These are phyloP conservation scores for Drosophila persimilis DNA, from an alignment of 1,140 invertebrate species.

Conservation along the genomic window DNA sequence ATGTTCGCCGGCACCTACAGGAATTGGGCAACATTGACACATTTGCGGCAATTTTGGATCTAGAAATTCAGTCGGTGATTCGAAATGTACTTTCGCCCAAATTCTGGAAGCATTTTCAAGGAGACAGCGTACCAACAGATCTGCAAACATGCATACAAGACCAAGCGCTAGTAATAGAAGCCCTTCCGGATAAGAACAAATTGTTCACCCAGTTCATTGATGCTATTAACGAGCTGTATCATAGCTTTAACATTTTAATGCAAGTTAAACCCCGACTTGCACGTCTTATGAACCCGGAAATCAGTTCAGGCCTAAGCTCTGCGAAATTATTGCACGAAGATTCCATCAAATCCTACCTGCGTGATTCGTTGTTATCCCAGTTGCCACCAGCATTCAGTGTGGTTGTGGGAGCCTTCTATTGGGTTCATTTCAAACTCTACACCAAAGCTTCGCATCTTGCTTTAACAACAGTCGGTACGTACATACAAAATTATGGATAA, in stretches of 20 bases:
- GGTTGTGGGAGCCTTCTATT: conserved; percentile 90
- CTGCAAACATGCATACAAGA: conserved; percentile 16
- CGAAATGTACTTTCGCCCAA: conserved; percentile 63
- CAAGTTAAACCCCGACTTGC: conserved; percentile 36
- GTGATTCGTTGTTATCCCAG: conserved; percentile 88
- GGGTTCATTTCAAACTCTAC: conserved; percentile 90
- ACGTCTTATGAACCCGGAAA: conserved; percentile 15
- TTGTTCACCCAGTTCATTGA: conserved; percentile 56
- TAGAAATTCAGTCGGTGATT: conserved; percentile 61
- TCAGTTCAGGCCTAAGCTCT: conserved; percentile 6
- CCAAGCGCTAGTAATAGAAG: conserved; percentile 28
- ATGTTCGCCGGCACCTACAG: conserved; percentile 52
- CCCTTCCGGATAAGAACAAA: conserved; percentile 45
- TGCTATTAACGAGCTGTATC: conserved; percentile 58
- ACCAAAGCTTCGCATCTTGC: conserved; percentile 83
- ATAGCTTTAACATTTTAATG: conserved; percentile 41
- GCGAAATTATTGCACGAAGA: conserved; percentile 27
- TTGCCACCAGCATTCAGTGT: conserved; percentile 87
- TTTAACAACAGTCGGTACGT: conserved; percentile 46
- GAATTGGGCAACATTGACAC: conserved; percentile 46
- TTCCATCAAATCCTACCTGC: conserved; percentile 74
- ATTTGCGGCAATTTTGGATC: conserved; percentile 48
- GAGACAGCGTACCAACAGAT: conserved; percentile 13
- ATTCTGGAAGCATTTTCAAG: conserved; percentile 72
- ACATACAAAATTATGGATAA: neutral